Evolutionary conservation across 2,113 vertebrate species (phyloP).

Genomic region (Dromiciops gliroides): DNA sequence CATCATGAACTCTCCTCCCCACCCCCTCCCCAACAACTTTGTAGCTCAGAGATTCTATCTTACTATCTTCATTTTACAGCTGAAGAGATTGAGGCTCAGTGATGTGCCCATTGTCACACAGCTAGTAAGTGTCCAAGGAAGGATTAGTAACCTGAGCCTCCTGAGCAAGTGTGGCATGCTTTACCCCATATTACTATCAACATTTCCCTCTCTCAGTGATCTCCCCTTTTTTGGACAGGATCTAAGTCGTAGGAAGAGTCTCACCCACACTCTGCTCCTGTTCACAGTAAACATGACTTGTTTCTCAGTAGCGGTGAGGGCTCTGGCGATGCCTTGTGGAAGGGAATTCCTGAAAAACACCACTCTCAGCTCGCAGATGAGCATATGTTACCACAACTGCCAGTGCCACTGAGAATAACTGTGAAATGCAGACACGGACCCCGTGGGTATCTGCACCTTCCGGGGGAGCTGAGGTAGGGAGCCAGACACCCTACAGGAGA

Average conservation of each 20-base stretch:
- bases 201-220: not conserved
- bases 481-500: not conserved
- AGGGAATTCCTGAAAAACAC: not conserved
- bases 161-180: not conserved
- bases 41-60: not conserved
- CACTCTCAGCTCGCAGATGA: not conserved
- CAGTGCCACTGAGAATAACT: not conserved
- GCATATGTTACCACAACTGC: not conserved
- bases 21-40: not conserved
- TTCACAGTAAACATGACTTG: not conserved
- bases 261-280: not conserved
- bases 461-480: not conserved
- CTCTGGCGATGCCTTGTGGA: not conserved
- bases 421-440: not conserved
- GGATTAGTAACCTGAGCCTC: not conserved
- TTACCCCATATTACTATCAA: not conserved
- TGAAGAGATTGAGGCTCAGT: not conserved
- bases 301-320: not conserved
- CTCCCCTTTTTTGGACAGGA: not conserved
- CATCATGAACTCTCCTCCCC: too few relatives aligned
- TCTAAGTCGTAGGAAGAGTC: not conserved
- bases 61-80: not conserved
- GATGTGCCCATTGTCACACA: not conserved
- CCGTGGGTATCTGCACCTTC: not conserved
- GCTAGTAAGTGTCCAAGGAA: not conserved